phyloP scores from a whole-genome alignment of 2,797 vertebrate genomes.

The Oophaga sylvatica region DNA sequence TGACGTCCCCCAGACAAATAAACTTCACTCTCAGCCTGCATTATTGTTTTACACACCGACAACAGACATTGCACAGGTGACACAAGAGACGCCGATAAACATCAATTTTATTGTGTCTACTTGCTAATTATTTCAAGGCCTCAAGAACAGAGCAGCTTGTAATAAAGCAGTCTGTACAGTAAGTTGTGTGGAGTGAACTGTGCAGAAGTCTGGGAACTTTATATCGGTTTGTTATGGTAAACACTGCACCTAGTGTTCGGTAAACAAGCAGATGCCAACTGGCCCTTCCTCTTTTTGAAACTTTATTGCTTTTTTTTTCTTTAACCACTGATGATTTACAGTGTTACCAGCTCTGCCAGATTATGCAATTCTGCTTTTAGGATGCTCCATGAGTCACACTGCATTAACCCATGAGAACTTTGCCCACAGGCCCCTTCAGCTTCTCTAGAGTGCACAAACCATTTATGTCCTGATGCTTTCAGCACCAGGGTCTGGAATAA shows the following conservation, averaged over 20 bases:
- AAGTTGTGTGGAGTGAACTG: background rate
- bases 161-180: conserved; percentile 15
- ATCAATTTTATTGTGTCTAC: conserved; percentile 52
- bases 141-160: background rate
- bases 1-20: background rate
- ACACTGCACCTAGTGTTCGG: conserved; percentile 67
- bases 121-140: conserved; percentile 46
- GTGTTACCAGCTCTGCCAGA: conserved; percentile 80
- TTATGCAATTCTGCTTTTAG: conserved; percentile 86
- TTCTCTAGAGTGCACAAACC: background rate
- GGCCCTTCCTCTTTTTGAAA: conserved; percentile 68
- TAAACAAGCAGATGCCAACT: conserved; percentile 70
- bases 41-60: conserved; percentile 6
- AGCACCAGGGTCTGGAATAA: background rate
- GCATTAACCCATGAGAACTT: conserved; percentile 81
- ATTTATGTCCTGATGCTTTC: background rate
- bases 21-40: background rate
- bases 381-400: conserved; percentile 86
- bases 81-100: conserved; percentile 24
- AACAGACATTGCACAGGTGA: conserved; percentile 40
- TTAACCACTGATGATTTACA: conserved; percentile 81
- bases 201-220: conserved; percentile 32
- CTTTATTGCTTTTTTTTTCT: background rate
- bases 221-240: conserved; percentile 59
- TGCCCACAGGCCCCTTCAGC: background rate